These are phyloP conservation scores for Camponotus fellah DNA, from an alignment of 2,888 invertebrate species.

Conservation along the genomic window DNA sequence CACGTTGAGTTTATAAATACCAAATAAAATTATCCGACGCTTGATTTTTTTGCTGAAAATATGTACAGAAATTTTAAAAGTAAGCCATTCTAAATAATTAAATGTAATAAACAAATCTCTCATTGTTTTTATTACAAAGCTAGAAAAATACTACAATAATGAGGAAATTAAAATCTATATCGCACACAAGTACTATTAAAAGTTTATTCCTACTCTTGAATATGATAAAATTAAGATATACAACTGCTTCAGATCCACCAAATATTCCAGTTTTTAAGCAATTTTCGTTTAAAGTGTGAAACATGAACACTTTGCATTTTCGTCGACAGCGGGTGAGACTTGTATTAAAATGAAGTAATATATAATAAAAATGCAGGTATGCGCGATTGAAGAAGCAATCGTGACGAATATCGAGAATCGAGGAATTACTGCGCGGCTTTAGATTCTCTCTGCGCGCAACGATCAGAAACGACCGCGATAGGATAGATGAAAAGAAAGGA, in stretches of 20 bases:
- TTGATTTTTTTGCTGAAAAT: not conserved
- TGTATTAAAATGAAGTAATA: not conserved
- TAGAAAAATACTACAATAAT: not conserved
- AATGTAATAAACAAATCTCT: not conserved
- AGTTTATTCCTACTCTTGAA: not conserved
- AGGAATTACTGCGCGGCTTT: constrained; percentile 60
- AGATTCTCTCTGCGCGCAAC: constrained; percentile 58
- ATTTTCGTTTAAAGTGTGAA: not conserved
- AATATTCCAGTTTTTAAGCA: not conserved
- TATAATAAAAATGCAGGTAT: not conserved
- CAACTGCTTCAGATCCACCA: not conserved
- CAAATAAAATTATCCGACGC: not conserved
- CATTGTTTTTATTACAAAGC: not conserved
- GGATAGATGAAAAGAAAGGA: constrained; percentile 33
- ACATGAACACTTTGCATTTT: not conserved
- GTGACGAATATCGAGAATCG: constrained; percentile 64
- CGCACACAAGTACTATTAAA: not conserved
- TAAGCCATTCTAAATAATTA: not conserved
- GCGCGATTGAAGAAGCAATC: constrained; percentile 53
- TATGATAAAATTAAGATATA: not conserved
- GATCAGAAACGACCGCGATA: constrained; percentile 47
- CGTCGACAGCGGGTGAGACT: not conserved
- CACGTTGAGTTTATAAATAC: not conserved
- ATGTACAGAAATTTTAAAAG: not conserved
- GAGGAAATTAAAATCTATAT: not conserved